Conservation (phyloP, 2,888 invertebrate genomes). For the Zygogramma bicolorata region DNA sequence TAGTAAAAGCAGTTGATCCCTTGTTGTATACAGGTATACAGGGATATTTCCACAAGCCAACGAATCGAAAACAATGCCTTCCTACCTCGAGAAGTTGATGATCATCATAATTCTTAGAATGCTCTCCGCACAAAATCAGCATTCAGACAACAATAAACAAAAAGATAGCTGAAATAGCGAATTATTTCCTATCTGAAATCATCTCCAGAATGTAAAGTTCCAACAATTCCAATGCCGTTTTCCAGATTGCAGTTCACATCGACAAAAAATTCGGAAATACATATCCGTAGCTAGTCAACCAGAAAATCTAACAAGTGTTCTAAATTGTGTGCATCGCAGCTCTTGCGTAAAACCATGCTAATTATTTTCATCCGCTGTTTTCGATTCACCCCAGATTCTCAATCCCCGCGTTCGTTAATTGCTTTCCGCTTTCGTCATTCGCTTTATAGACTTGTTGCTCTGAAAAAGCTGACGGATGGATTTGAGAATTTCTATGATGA, state of each 20-base stretch:
- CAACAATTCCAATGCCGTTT: too few species aligned
- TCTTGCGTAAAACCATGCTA: background rate
- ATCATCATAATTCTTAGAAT: too few species aligned
- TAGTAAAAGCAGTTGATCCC: too few species aligned
- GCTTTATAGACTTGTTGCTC: background rate
- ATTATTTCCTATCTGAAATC: too few species aligned
- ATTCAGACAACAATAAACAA: too few species aligned
- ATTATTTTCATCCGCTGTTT: constrained; percentile 8
- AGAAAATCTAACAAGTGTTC: background rate
- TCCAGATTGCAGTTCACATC: background rate
- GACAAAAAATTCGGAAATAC: background rate
- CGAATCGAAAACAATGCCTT: too few species aligned
- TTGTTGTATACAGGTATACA: too few species aligned
- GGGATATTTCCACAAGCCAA: too few species aligned
- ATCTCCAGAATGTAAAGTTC: too few species aligned
- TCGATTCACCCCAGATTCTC: constrained; percentile 10
- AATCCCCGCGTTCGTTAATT: constrained; percentile 1
- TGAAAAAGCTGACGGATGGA: background rate
- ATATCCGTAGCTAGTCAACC: background rate
- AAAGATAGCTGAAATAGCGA: too few species aligned
- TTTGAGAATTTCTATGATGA: background rate
- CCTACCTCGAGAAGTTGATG: too few species aligned
- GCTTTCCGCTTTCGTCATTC: constrained; percentile 1
- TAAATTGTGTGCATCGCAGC: background rate
- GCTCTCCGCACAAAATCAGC: too few species aligned